Evolutionary conservation across 2,113 vertebrate genomes (phyloP).

Genomic region (Elanoides forficatus): DNA sequence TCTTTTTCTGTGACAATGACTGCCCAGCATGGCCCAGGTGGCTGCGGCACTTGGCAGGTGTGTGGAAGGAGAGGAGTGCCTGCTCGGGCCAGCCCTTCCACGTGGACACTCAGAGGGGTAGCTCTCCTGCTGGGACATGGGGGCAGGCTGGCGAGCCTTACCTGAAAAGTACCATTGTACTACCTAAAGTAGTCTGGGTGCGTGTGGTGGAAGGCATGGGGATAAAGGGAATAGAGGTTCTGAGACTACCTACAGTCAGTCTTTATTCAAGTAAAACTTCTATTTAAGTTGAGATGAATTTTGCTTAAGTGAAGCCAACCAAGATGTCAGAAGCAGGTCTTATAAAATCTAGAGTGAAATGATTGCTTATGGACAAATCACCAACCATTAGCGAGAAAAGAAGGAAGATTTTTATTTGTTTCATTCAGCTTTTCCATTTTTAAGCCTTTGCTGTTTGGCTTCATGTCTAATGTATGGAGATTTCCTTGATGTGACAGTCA

Average conservation of each 20-base stretch:
- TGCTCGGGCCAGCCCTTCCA: neutral
- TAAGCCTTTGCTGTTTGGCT: neutral
- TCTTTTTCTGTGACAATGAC: neutral
- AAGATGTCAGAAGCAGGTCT: neutral
- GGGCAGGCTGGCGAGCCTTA: neutral
- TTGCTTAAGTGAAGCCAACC: neutral
- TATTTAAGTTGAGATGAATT: neutral
- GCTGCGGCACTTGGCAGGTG: neutral
- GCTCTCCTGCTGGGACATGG: neutral
- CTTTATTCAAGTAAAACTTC: neutral
- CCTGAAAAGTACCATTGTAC: neutral
- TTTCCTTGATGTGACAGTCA: constrained; percentile 32
- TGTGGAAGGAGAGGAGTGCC: neutral
- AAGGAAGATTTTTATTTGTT: neutral
- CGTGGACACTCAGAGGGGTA: rapidly evolving
- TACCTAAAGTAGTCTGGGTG: neutral
- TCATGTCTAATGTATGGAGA: neutral
- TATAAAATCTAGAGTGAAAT: neutral
- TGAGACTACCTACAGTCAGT: neutral
- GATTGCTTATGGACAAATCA: neutral
- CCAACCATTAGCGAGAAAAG: neutral
- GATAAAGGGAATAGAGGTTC: neutral
- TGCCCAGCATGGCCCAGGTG: neutral
- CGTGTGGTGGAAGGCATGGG: neutral
- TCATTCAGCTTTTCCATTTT: neutral